Base-by-base conservation (phyloP, 2,113 vertebrate genomes). In the Oxyura jamaicensis region DNA sequence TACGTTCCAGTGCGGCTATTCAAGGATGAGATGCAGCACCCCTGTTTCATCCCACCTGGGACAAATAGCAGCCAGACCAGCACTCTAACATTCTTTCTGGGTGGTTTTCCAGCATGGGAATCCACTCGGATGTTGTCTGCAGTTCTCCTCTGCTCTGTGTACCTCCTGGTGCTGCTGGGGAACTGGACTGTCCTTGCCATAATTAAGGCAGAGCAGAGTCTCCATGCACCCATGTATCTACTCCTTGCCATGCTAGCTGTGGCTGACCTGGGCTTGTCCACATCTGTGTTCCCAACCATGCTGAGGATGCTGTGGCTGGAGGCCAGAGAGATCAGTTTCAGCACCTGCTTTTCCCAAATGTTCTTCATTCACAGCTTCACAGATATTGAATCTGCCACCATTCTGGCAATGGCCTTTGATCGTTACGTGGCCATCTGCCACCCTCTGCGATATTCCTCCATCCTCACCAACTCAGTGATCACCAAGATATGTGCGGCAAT, bases 341-440 rank as follows among this genome's bases (percentile, higher is more conserved):
- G 95, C 66, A 69, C 88, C 46, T 96, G 96, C 83, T 85, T 97
- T 25, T 71, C 82, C 23, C 97, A 96, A 36, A 96, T 96, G 95
- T 97, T 98, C 82, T 96, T 97, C 71, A 95, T 97, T 33, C 97
- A 97, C 69, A 86, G 91, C 66, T 97, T 96, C n/a, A 91, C 69
- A 0, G 95, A 93, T 6, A 91, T 88, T 28, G 96, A 97, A 33
- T 97, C 97, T 2, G 95, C 88, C 1, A 95, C 96, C 8, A 92
- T 97, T 29, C 52, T 96, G 78, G 90, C 74, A 1, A 97, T 97
- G 97, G 97, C 91, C 39, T 96, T 97, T 28, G 93, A 97, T 46
- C 35, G 62, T n/a, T 97, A 87, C 7, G 42, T 96, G 83, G 96
- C 96, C 89, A 95, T 97, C 83, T 93, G 88, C 67, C 91, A 97